Evolutionary conservation across 2,888 invertebrate genomes (phyloP).

Genomic region (Epinotia bilunana): DNA sequence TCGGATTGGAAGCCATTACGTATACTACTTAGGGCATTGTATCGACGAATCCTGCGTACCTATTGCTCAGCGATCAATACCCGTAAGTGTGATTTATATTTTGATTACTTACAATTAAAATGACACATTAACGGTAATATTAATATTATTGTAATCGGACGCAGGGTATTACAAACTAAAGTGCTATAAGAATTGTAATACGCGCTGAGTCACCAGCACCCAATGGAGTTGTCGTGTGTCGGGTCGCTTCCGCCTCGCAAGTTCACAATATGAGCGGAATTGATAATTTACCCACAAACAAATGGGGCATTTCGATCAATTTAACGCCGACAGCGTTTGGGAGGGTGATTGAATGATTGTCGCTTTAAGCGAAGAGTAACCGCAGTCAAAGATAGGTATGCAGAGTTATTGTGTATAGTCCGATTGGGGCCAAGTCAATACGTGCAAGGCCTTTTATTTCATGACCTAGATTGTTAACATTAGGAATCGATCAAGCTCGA

Average conservation of each 20-base stretch:
- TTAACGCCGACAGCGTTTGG: slow-evolving; percentile 21
- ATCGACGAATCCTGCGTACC: slow-evolving; percentile 34
- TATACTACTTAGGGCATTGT: slow-evolving; percentile 18
- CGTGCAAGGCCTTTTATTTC: slow-evolving; percentile 5
- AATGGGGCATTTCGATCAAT: slow-evolving; percentile 38
- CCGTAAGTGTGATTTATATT: slow-evolving; percentile 16
- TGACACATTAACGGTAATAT: slow-evolving; percentile 26
- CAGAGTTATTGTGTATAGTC: slow-evolving; percentile 17
- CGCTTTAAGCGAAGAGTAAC: slow-evolving; percentile 22
- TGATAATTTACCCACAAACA: slow-evolving; percentile 43
- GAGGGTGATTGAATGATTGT: slow-evolving; percentile 36
- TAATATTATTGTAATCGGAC: slow-evolving; percentile 28
- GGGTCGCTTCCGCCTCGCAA: slow-evolving; percentile 33
- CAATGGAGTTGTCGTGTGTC: slow-evolving; percentile 13
- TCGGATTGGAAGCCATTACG: slow-evolving; percentile 30
- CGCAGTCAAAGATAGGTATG: neutral
- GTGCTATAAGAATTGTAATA: slow-evolving; percentile 10
- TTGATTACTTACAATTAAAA: slow-evolving; percentile 23
- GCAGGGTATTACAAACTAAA: slow-evolving; percentile 39
- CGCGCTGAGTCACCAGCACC: slow-evolving; percentile 22
- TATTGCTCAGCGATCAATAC: slow-evolving; percentile 23
- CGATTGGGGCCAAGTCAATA: slow-evolving; percentile 3
- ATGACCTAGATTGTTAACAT: slow-evolving; percentile 10
- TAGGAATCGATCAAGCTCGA: neutral
- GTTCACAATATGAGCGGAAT: slow-evolving; percentile 30